Conservation (phyloP, 2,888 invertebrate genomes). For the Eupithecia subfuscata region DNA sequence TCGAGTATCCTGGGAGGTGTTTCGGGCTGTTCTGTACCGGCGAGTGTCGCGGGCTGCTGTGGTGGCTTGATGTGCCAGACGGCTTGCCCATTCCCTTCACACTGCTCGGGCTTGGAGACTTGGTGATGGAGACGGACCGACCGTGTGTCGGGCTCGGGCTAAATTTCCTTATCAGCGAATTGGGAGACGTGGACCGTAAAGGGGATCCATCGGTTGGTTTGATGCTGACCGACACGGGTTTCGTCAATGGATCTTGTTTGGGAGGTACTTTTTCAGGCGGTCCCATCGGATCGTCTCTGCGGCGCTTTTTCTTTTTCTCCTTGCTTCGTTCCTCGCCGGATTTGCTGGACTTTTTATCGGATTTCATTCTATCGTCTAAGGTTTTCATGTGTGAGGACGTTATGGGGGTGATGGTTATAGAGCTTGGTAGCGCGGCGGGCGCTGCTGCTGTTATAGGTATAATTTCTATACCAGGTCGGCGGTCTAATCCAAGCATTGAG, state of each 20-base stretch:
- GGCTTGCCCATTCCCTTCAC: slow-evolving; percentile 76
- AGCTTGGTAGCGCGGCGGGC: slow-evolving; percentile 88
- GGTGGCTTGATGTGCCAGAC: slow-evolving; percentile 81
- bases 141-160: slow-evolving; percentile 89
- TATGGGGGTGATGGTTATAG: slow-evolving; percentile 94
- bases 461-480: slow-evolving; percentile 92
- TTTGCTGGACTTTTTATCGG: slow-evolving; percentile 77
- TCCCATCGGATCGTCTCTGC: slow-evolving; percentile 91
- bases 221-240: slow-evolving; percentile 89
- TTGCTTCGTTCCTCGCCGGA: slow-evolving; percentile 77
- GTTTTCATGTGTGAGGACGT: slow-evolving; percentile 82
- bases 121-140: slow-evolving; percentile 86
- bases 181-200: slow-evolving; percentile 86
- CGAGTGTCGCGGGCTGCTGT: slow-evolving; percentile 89
- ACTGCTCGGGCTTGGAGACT: slow-evolving; percentile 82
- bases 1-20: slow-evolving; percentile 88
- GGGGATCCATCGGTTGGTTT: slow-evolving; percentile 87
- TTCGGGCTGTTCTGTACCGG: slow-evolving; percentile 91
- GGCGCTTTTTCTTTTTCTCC: slow-evolving; percentile 90
- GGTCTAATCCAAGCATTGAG: slow-evolving; percentile 86
- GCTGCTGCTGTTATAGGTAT: slow-evolving; percentile 89
- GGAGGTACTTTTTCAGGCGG: slow-evolving; percentile 92
- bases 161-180: slow-evolving; percentile 87
- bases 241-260: slow-evolving; percentile 88
- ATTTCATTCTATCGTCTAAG: slow-evolving; percentile 74